phyloP scores from a whole-genome alignment of 2,113 vertebrate species.

The Hemichromis elongatus region DNA sequence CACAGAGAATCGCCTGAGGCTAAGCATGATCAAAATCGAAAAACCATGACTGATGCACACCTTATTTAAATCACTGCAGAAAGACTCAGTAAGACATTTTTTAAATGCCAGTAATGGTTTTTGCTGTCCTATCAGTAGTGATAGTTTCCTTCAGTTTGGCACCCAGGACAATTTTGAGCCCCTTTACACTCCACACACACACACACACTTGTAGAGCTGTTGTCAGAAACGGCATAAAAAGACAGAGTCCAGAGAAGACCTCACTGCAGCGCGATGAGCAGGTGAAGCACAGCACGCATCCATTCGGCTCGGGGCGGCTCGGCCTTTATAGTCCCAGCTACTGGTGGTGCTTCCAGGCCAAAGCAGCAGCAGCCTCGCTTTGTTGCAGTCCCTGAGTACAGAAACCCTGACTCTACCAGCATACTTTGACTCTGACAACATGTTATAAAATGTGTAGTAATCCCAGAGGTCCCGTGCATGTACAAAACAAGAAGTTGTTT shows the following conservation, averaged over 20 bases:
- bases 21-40: not conserved
- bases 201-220: too few species aligned
- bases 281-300: not conserved
- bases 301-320: not conserved
- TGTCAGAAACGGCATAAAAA: not conserved
- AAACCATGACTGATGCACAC: not conserved
- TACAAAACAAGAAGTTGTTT: conserved; percentile 18
- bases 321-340: not conserved
- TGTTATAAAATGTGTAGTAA: conserved; percentile 6
- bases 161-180: not conserved
- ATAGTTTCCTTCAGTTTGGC: not conserved
- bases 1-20: not conserved
- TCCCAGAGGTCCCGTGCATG: not conserved
- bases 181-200: not conserved
- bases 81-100: not conserved
- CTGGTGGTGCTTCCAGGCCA: not conserved
- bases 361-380: not conserved
- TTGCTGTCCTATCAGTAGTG: not conserved
- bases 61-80: not conserved
- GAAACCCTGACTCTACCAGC: not conserved
- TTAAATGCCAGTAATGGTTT: not conserved
- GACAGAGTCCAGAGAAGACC: not conserved
- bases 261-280: not conserved
- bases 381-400: not conserved
- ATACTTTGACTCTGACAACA: conserved; percentile 14